Percentiles rank a stretch among this genome's conserved stretches.
Conservation (phyloP, 2,888 invertebrate species). For the Limenitis camilla region DNA sequence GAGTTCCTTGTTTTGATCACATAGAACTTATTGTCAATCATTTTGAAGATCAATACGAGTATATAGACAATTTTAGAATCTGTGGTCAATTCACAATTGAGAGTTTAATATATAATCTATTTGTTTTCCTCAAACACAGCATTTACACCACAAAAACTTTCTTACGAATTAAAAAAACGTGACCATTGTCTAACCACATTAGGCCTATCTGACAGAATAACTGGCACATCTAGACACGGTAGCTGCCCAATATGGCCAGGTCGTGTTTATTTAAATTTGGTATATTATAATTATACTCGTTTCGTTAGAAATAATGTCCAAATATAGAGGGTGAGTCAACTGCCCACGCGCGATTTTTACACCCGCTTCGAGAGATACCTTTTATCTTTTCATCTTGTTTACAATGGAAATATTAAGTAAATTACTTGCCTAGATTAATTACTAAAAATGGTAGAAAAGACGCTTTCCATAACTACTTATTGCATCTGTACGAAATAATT, state of each 20-base stretch:
- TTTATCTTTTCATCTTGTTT: background rate
- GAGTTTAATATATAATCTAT: too few relatives aligned
- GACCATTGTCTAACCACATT: conserved; percentile 8
- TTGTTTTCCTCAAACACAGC: too few relatives aligned
- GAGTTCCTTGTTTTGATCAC: too few relatives aligned
- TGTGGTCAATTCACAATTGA: too few relatives aligned
- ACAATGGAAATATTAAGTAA: too few relatives aligned
- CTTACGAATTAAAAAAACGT: conserved; percentile 14
- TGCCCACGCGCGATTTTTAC: conserved; percentile 34
- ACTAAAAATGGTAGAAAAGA: too few relatives aligned
- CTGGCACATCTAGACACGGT: conserved; percentile 41
- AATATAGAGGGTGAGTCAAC: conserved; percentile 32
- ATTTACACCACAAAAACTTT: background rate
- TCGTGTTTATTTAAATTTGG: conserved; percentile 45
- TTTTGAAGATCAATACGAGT: too few relatives aligned
- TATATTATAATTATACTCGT: conserved; percentile 34
- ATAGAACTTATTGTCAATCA: too few relatives aligned
- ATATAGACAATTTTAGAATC: too few relatives aligned
- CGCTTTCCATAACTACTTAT: too few relatives aligned
- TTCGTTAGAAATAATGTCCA: conserved; percentile 34
- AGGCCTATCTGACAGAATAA: conserved; percentile 25
- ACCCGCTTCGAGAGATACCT: conserved; percentile 10
- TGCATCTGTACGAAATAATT: too few relatives aligned
- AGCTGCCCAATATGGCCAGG: conserved; percentile 38
- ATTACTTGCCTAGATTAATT: too few relatives aligned